Evolutionary conservation across 2,797 vertebrate genomes (phyloP).

Genomic region (Anolis apletophallus): DNA sequence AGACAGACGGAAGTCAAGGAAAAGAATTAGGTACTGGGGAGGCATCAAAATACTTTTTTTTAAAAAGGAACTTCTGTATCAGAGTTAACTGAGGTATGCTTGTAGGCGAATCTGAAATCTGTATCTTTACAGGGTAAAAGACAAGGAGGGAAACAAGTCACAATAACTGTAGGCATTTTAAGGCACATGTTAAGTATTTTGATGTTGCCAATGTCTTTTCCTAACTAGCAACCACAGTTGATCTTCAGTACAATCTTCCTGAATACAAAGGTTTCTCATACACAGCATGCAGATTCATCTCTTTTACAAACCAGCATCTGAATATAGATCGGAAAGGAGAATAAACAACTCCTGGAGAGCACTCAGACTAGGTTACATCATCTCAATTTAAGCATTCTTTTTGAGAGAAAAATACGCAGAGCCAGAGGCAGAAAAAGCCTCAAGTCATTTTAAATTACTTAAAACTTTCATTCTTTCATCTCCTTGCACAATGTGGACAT

Average conservation of each 20-base stretch:
- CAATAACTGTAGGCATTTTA: background rate
- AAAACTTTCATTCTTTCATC: constrained; percentile 4
- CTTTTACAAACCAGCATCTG: constrained; percentile 15
- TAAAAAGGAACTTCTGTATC: no score
- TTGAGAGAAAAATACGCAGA: constrained; percentile 5
- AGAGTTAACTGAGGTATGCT: no score
- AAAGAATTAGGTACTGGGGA: no score
- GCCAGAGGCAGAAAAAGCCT: background rate
- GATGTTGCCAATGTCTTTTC: background rate
- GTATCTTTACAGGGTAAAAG: background rate
- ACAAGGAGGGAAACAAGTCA: background rate
- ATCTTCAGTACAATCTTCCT: background rate
- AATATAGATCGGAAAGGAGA: constrained; percentile 16
- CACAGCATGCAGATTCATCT: background rate
- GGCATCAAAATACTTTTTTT: no score
- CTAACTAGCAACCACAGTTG: no score
- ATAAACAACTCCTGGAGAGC: background rate
- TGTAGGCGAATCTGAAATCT: background rate
- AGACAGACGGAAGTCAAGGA: no score
- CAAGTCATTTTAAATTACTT: constrained; percentile 37
- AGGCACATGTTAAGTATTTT: background rate
- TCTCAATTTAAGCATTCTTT: background rate
- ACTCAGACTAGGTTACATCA: background rate
- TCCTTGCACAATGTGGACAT: background rate
- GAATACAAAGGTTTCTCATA: no score